Evolutionary conservation across 2,797 vertebrate species (phyloP).

Genomic region (Ceryle rudis): DNA sequence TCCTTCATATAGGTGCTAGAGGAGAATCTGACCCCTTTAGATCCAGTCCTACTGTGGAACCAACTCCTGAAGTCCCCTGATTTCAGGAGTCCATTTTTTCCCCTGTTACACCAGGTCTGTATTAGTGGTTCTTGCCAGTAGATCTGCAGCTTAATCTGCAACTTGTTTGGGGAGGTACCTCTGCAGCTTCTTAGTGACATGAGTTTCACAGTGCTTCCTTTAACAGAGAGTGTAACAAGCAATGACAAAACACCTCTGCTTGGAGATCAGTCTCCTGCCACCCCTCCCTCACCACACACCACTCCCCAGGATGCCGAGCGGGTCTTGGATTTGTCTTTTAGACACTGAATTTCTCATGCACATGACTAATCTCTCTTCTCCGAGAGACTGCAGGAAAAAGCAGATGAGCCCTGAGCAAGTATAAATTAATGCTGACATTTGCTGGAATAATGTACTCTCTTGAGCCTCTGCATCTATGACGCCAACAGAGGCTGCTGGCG

Average conservation of each 20-base stretch:
- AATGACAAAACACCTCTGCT: background rate
- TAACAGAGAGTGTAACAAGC: background rate
- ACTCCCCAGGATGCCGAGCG: fast-evolving
- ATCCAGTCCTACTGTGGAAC: background rate
- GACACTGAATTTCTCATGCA: background rate
- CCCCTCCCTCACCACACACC: background rate
- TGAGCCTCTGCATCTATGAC: constrained; percentile 18
- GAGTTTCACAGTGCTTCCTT: background rate
- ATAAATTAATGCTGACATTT: constrained; percentile 57
- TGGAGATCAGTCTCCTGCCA: background rate
- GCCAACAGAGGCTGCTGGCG: background rate
- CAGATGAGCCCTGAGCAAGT: constrained; percentile 28
- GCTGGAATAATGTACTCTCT: constrained; percentile 44
- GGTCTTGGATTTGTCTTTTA: background rate
- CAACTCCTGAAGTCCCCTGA: background rate
- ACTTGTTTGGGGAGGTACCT: background rate
- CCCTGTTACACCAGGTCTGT: background rate
- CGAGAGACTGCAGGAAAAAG: constrained; percentile 1
- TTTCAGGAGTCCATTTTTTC: background rate
- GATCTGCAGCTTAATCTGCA: background rate
- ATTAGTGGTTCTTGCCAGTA: background rate
- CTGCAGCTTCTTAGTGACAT: background rate
- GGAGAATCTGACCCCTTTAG: background rate
- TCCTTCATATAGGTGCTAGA: background rate
- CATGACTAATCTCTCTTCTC: background rate